phyloP scores from a whole-genome alignment of 2,888 invertebrate genomes.

The Orchesella flavescens region DNA sequence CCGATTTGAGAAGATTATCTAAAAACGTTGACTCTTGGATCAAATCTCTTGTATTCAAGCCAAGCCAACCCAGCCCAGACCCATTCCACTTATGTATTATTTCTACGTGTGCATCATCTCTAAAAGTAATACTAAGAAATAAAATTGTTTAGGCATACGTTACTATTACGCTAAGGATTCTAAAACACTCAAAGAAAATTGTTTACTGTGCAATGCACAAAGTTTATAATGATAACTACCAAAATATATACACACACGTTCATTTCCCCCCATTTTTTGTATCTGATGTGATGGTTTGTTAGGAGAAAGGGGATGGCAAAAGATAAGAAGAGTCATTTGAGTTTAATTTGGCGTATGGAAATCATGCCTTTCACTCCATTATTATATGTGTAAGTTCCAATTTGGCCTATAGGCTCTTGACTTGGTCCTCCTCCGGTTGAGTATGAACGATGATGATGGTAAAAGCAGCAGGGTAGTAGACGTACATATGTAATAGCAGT shows the following conservation, averaged over 20 bases:
- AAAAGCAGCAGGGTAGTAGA: neutral
- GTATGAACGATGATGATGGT: conserved; percentile 3
- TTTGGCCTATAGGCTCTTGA: conserved; percentile 69
- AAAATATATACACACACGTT: neutral
- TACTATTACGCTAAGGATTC: too few species aligned
- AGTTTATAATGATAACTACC: neutral
- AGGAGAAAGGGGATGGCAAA: conserved; percentile 18
- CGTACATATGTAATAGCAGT: neutral
- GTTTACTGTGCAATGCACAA: neutral
- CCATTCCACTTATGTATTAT: neutral
- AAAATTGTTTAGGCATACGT: too few species aligned
- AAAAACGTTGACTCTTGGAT: neutral
- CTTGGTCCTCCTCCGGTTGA: conserved; percentile 53
- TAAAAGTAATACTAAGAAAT: too few species aligned
- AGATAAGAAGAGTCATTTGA: conserved; percentile 66
- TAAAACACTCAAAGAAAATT: neutral
- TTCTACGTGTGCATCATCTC: neutral
- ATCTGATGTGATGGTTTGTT: neutral
- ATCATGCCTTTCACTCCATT: conserved; percentile 66
- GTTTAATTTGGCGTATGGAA: conserved; percentile 71
- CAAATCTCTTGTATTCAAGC: neutral
- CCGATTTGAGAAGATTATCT: conserved; percentile 3
- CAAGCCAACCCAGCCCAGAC: too few species aligned
- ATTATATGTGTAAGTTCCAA: conserved; percentile 66
- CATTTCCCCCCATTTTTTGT: too few species aligned